A percentile compares a stretch with the other conserved stretches of the same genome.
Conservation (phyloP, 2,797 vertebrate species). For the Melopsittacus undulatus region DNA sequence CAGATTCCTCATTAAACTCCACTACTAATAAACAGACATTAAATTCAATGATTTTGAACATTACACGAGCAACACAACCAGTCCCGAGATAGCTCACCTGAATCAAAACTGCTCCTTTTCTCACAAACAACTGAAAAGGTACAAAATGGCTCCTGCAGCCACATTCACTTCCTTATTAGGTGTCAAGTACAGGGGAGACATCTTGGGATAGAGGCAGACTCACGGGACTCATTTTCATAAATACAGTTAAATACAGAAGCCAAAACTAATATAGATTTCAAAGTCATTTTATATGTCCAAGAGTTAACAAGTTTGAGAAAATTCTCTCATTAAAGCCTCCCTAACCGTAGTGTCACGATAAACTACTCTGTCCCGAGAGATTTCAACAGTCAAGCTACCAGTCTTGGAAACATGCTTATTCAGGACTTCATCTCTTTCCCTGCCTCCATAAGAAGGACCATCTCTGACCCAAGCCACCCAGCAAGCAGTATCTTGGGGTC, state of each 20-base stretch:
- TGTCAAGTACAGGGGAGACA: neutral
- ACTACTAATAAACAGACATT: neutral
- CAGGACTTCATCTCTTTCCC: neutral
- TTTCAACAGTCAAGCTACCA: neutral
- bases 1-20: neutral
- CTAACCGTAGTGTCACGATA: neutral
- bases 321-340: accelerated
- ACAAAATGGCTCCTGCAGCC: accelerated
- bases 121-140: neutral
- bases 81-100: neutral
- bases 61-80: accelerated
- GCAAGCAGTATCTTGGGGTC: neutral
- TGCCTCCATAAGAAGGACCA: neutral
- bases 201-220: neutral
- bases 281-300: neutral
- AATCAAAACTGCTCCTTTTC: neutral
- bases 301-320: neutral
- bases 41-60: neutral
- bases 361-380: neutral
- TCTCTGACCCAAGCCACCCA: neutral
- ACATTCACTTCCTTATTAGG: neutral
- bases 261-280: neutral
- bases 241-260: neutral
- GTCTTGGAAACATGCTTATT: neutral
- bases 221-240: neutral